Evolutionary conservation across 2,888 invertebrate genomes (phyloP), one percentile per base, ranked within the genome.

Genomic region (Timema cristinae): DNA sequence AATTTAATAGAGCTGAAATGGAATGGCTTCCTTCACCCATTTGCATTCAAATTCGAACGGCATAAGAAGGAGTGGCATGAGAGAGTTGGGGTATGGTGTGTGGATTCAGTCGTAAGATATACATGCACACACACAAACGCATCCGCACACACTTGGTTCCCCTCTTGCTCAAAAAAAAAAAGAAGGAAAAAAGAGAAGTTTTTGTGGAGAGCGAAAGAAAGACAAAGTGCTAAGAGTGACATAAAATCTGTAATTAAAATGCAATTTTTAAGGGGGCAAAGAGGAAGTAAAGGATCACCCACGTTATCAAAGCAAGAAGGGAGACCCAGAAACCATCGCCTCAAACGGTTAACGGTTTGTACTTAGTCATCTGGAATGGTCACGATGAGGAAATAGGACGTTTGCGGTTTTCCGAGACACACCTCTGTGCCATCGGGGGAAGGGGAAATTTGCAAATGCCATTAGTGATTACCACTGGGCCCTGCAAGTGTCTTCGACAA

Each of bases 11-110:
- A 76, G 76, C 75, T 76, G 76, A 76, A 76, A 76, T 76, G 76
- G 73, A 76, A 76, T 76, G 76, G 76, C 76, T 76, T 73, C 75
- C 75, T 76, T 76, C 73, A 72, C 73, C 75, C 76, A 76, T 76
- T 76, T 76, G 75, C 76, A 76, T 76, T 76, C 76, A 76, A 76
- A 76, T 76, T 76, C 74, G 75, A 75, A 76, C 67, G 81, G 81
- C 79, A 80, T 80, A 72, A 75, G 73, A 72, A 72, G 70, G 69
- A 71, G 71, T 66, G 74, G 50, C 15, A 56, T 48, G 80, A 78
- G 76, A 74, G 69, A 71, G 71, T 70, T 69, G 74, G 66, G 69
- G 72, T 73, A 54, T 66, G 68, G 68, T 68, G 75, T 68, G 63
- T 48, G 70, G 67, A 56, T 69, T 75, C 73, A 73, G 59, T 66